phyloP scores from a whole-genome alignment of 2,797 vertebrate species.

The Remorina albescens region DNA sequence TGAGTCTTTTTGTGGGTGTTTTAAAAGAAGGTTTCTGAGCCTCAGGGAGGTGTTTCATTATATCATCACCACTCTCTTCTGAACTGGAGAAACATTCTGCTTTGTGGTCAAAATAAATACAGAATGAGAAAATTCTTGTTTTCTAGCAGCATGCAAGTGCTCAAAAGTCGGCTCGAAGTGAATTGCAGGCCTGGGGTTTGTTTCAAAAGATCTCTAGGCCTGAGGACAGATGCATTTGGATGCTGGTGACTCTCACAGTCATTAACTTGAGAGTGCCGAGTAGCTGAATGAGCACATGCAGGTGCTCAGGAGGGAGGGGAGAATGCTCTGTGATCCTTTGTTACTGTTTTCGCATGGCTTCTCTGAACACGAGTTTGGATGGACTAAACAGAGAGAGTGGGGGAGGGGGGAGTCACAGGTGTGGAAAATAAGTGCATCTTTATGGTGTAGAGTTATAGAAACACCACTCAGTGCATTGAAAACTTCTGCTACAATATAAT shows the following conservation, averaged over 20 bases:
- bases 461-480: slow-evolving; percentile 17
- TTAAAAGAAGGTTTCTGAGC: slow-evolving; percentile 39
- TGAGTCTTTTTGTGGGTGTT: slow-evolving; percentile 33
- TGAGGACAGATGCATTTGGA: slow-evolving; percentile 48
- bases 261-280: slow-evolving; percentile 60
- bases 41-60: slow-evolving; percentile 42
- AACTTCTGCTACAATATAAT: slow-evolving; percentile 10
- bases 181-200: slow-evolving; percentile 14
- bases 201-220: slow-evolving; percentile 41
- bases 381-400: slow-evolving; percentile 7
- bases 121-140: slow-evolving; percentile 39
- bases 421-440: slow-evolving; percentile 59
- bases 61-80: slow-evolving; percentile 21
- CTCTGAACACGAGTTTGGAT: slow-evolving; percentile 47
- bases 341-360: slow-evolving; percentile 60
- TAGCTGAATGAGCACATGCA: slow-evolving; percentile 59
- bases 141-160: slow-evolving; percentile 9
- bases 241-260: slow-evolving; percentile 58
- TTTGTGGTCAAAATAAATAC: slow-evolving; percentile 17
- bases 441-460: slow-evolving; percentile 41
- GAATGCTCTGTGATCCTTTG: slow-evolving; percentile 62
- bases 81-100: slow-evolving; percentile 14
- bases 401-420: slow-evolving; percentile 60
- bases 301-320: slow-evolving; percentile 54
- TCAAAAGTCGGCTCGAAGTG: slow-evolving; percentile 6